A percentile compares a stretch with the other conserved stretches of the same genome.
These are phyloP conservation scores for Halocynthia roretzi DNA, from an alignment of 23 tunicate species.

Conservation along the genomic window DNA sequence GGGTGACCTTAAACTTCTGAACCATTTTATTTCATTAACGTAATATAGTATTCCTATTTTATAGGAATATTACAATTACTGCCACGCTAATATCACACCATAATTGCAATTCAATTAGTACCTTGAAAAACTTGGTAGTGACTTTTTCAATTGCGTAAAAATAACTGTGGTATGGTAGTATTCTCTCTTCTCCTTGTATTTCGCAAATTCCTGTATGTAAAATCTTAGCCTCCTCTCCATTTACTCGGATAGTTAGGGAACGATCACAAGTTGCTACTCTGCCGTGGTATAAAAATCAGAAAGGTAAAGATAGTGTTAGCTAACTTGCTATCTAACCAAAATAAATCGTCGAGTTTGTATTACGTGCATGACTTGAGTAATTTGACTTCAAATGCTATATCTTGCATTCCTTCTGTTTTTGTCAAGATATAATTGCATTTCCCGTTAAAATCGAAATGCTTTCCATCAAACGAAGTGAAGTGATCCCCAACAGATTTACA, in stretches of 20 bases:
- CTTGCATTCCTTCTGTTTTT: slow-evolving; percentile 82
- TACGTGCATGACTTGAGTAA: slow-evolving; percentile 91
- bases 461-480: slow-evolving; percentile 88
- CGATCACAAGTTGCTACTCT: slow-evolving; percentile 77
- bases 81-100: too few species aligned
- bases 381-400: slow-evolving; percentile 87
- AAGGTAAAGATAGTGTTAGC: not conserved
- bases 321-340: not conserved
- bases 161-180: slow-evolving; percentile 91
- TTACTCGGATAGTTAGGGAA: slow-evolving; percentile 70
- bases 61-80: too few species aligned
- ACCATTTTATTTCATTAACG: too few species aligned
- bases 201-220: slow-evolving; percentile 77
- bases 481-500: slow-evolving; percentile 93
- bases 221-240: slow-evolving; percentile 76
- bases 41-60: too few species aligned
- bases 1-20: too few species aligned
- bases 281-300: slow-evolving; percentile 1
- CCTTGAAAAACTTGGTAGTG: slow-evolving; percentile 90
- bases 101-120: not conserved
- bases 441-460: slow-evolving; percentile 78
- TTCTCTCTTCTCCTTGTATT: slow-evolving; percentile 63
- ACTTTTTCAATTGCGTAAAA: slow-evolving; percentile 96
- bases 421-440: slow-evolving; percentile 77
- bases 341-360: slow-evolving; percentile 10